phyloP scores from a whole-genome alignment of 1,140 invertebrate genomes.

The Apis florea region DNA sequence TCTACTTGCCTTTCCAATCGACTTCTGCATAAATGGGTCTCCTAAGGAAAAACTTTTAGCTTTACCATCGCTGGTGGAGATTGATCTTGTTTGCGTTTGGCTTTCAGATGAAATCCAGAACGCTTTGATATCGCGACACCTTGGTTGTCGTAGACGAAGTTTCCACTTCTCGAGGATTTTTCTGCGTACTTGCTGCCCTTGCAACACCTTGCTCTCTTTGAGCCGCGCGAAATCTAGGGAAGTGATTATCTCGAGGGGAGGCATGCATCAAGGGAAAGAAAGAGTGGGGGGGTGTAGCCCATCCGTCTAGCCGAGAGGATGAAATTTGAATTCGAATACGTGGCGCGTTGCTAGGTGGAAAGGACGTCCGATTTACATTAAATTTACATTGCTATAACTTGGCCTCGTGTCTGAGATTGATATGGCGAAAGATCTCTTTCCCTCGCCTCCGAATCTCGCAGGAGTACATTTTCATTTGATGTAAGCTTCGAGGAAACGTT shows the following conservation, averaged over 20 bases:
- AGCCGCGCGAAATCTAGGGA: not conserved
- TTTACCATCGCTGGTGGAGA: constrained; percentile 30
- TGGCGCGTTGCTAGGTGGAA: not conserved
- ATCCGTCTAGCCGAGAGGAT: not conserved
- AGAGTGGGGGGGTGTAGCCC: too few species aligned
- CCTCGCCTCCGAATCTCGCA: not conserved
- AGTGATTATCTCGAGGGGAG: constrained; percentile 32
- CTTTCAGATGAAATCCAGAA: constrained; percentile 26
- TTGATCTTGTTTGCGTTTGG: constrained; percentile 26
- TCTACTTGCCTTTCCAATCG: too few species aligned
- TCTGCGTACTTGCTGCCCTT: not conserved
- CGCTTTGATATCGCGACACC: constrained; percentile 7
- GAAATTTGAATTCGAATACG: constrained; percentile 47
- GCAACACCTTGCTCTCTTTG: constrained; percentile 25
- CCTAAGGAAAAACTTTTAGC: not conserved
- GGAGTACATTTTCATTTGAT: constrained; percentile 20
- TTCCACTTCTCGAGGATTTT: constrained; percentile 33
- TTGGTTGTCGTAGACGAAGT: constrained; percentile 5
- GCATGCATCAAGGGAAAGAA: not conserved
- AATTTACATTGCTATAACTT: constrained; percentile 54
- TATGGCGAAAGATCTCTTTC: not conserved
- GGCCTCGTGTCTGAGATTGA: constrained; percentile 26
- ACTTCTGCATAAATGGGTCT: not conserved
- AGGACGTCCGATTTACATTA: constrained; percentile 53
- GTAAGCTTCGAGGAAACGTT: not conserved